Conservation (phyloP, 2,113 vertebrate species). For the Mustelus asterias region DNA sequence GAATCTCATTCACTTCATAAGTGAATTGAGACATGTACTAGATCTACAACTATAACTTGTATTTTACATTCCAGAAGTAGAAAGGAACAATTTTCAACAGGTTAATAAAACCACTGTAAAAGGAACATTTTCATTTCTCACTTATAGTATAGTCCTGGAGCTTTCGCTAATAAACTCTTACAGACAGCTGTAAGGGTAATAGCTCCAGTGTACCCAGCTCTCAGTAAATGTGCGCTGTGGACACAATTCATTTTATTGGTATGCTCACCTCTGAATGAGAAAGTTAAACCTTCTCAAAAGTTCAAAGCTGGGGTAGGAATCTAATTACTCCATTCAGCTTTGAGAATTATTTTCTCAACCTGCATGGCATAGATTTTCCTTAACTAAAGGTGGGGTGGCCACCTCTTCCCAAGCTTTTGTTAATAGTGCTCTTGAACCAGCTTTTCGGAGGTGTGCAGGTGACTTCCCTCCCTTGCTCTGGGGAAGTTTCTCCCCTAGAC, state of each 20-base stretch:
- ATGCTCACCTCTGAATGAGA: constrained; percentile 18
- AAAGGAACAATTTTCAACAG: constrained; percentile 10
- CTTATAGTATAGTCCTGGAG: background rate
- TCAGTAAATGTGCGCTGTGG: constrained; percentile 12
- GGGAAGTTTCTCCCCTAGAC: constrained; percentile 25
- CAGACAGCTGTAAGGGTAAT: background rate
- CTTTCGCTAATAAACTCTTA: background rate
- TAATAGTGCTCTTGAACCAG: constrained; percentile 35
- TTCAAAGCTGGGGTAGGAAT: constrained; percentile 21
- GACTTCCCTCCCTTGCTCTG: constrained; percentile 30
- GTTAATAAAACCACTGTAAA: constrained; percentile 5
- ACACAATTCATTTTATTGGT: constrained; percentile 1
- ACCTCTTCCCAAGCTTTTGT: constrained; percentile 28
- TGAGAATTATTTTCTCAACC: constrained; percentile 9
- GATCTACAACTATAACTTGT: background rate
- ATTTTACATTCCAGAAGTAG: constrained; percentile 14
- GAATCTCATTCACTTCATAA: background rate
- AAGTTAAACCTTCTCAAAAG: background rate
- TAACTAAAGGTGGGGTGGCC: background rate
- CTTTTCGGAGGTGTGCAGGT: constrained; percentile 27
- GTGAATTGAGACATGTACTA: background rate
- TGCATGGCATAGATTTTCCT: background rate
- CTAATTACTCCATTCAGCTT: constrained; percentile 14
- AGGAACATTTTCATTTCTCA: background rate
- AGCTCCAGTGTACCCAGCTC: background rate